Evolutionary conservation across 2,797 vertebrate species (phyloP).

Genomic region (Sebastiscus tertius): DNA sequence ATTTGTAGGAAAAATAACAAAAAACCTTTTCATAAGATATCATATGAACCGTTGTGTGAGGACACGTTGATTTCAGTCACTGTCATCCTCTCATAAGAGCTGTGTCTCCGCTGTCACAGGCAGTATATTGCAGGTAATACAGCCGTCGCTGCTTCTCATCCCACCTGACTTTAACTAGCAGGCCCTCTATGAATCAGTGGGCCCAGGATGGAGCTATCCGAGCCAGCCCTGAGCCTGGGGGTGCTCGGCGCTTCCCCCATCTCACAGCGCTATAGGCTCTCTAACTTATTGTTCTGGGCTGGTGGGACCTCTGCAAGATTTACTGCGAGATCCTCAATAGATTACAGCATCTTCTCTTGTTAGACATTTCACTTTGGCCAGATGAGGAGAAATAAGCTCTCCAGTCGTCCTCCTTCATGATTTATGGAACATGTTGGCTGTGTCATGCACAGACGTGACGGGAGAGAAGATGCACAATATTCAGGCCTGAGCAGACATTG

Average conservation of each 20-base stretch:
- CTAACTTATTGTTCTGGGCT: constrained; percentile 68
- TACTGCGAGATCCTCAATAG: constrained; percentile 50
- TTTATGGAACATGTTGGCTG: constrained; percentile 7
- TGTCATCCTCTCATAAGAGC: background rate
- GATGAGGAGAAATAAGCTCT: constrained; percentile 9
- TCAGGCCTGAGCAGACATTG: background rate
- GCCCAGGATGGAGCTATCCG: constrained; percentile 16
- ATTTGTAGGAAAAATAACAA: too few species aligned
- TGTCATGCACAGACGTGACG: background rate
- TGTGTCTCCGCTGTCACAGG: background rate
- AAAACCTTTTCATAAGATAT: too few species aligned
- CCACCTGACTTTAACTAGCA: constrained; percentile 10
- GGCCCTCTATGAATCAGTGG: constrained; percentile 1
- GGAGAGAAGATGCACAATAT: background rate
- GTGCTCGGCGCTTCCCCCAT: background rate
- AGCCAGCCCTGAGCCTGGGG: constrained; percentile 1
- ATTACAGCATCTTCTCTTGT: constrained; percentile 47
- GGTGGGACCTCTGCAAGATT: constrained; percentile 55
- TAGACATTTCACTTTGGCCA: constrained; percentile 41
- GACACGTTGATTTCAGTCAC: background rate
- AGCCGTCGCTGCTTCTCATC: constrained; percentile 6
- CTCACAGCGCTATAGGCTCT: constrained; percentile 19
- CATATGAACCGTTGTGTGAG: too few species aligned
- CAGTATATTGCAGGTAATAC: constrained; percentile 12
- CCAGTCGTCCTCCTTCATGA: background rate